A percentile compares a stretch with the other conserved stretches of the same genome.
Conservation (phyloP, 1,140 invertebrate species). For the Sinonovacula constricta region DNA sequence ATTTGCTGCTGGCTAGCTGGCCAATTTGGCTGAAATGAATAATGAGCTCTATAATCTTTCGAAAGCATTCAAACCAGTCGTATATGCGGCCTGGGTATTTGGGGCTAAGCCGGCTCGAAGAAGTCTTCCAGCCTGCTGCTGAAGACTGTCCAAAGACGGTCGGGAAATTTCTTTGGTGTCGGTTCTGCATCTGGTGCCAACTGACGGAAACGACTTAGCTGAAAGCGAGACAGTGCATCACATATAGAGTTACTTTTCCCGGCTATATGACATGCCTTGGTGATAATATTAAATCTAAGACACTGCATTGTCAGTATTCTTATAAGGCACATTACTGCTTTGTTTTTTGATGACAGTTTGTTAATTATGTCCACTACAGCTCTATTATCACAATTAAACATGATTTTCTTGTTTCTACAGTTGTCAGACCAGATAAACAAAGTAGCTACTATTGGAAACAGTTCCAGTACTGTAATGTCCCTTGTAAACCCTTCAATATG, state of each 20-base stretch:
- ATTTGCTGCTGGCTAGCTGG: constrained; percentile 4
- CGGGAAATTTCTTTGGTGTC: constrained; percentile 3
- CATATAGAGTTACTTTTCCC: constrained; percentile 26
- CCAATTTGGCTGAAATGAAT: neutral
- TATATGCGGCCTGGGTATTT: constrained; percentile 18
- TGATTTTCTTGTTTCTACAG: constrained; percentile 43
- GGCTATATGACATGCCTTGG: constrained; percentile 37
- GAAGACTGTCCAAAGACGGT: constrained; percentile 33
- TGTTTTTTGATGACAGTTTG: constrained; percentile 31
- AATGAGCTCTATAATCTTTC: neutral
- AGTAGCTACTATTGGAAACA: constrained; percentile 47
- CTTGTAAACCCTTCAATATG: neutral
- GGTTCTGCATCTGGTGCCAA: constrained; percentile 27
- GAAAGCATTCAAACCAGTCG: neutral
- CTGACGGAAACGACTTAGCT: constrained; percentile 33
- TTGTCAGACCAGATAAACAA: constrained; percentile 19
- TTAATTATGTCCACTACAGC: constrained; percentile 42
- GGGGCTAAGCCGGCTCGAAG: neutral
- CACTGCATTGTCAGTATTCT: constrained; percentile 10
- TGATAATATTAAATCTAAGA: constrained; percentile 47
- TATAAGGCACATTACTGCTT: constrained; percentile 30
- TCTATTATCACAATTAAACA: constrained; percentile 39
- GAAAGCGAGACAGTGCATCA: constrained; percentile 54
- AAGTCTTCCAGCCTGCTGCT: neutral
- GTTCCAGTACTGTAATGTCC: constrained; percentile 53